Base-by-base conservation (phyloP, 1,140 invertebrate species). In the Heliconius hewitsoni region DNA sequence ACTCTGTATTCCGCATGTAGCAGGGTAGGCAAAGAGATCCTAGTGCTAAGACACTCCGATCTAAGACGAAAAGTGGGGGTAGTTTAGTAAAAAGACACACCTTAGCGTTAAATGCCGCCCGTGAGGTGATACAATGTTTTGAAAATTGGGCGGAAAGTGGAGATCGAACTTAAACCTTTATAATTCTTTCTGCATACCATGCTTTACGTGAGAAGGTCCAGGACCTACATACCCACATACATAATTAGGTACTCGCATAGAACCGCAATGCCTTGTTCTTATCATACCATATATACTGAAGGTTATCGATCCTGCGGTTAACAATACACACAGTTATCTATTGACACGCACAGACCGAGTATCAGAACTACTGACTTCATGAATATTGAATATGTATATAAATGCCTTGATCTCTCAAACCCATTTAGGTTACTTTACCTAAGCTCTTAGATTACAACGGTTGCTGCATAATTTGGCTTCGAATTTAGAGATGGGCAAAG, bases 291-390 rank as follows among this genome's bases (percentile, higher is more conserved):
- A 66, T 27, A 66, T 66, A 23, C 13, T 66, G 27, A 30, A 66
- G 23, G 60, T 30, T 60, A 66, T 66, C 60, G 60, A 27, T 66
- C 27, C 27, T 66, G 60, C 23, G 60, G 60, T 30, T 66, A 27
- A 27, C 60, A 30, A 66, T 66, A 8, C 9, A 30, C 27, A 27
- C 30, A 27, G 60, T 66, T 66, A 30, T 66, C 60, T 66, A 66
- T 30, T 66, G 60, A 66, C 27, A 66, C 60, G 60, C 60, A 30
- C 60, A 66, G 60, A 66, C 60, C 60, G 3, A 30, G 9, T 13
- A 66, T 66, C 60, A 30, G 60, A 66, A 66, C 60, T 66, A 66
- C 60, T 66, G 27, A 27, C 37, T 57, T 55, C 39, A 72, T 70
- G 37, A 73, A 46, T 46, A 39, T 73, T 23, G 42, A 27, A 42